Percentiles rank a stretch among this genome's conserved stretches.
These are phyloP conservation scores for Montipora efflorescens DNA, from an alignment of 64 coral and sea anemone species.

Conservation along the genomic window DNA sequence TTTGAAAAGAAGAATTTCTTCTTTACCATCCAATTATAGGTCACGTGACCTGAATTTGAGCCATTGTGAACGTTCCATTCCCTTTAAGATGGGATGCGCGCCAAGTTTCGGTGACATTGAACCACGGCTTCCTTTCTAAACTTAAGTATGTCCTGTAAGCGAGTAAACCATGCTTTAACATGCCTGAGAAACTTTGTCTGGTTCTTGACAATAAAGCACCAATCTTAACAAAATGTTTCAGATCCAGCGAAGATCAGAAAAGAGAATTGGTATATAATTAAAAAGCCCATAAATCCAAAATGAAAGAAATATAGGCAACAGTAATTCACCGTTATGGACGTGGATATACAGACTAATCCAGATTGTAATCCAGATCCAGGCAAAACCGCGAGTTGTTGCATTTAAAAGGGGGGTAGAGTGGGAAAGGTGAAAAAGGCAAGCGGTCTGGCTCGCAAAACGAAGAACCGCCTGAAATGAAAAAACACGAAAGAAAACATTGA, in stretches of 20 bases:
- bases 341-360: neutral
- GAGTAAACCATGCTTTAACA: too few relatives aligned
- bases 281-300: slow-evolving; percentile 44
- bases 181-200: too few relatives aligned
- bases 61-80: too few relatives aligned
- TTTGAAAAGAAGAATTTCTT: too few relatives aligned
- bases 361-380: slow-evolving; percentile 47
- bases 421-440: slow-evolving; percentile 51
- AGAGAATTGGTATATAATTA: neutral
- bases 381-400: slow-evolving; percentile 7
- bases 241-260: slow-evolving; percentile 16
- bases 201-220: too few relatives aligned
- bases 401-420: slow-evolving; percentile 4
- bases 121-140: too few relatives aligned
- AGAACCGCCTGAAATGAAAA: slow-evolving; percentile 47
- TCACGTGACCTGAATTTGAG: too few relatives aligned
- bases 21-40: too few relatives aligned
- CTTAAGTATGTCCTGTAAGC: too few relatives aligned
- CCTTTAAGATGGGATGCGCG: too few relatives aligned
- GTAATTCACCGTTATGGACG: neutral
- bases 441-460: slow-evolving; percentile 31
- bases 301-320: slow-evolving; percentile 13
- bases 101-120: too few relatives aligned
- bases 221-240: neutral
- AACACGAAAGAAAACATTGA: neutral